Evolutionary conservation across 2,888 invertebrate species (phyloP).

Genomic region (Acrocyrtus sp.): DNA sequence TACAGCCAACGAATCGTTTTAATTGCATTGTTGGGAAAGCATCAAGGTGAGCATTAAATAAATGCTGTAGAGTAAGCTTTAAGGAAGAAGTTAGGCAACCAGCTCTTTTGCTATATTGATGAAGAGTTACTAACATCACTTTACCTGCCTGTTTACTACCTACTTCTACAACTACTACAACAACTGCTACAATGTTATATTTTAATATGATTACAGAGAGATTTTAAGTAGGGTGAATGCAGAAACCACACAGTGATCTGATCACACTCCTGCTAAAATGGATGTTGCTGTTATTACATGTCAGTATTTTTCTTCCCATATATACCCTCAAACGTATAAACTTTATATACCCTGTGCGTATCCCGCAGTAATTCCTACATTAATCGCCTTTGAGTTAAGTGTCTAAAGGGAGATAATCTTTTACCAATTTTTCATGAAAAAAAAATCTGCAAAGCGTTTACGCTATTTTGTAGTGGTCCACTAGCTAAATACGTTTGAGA

Average conservation of each 20-base stretch:
- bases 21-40: constrained; percentile 37
- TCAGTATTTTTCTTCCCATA: background rate
- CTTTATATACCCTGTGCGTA: too few relatives aligned
- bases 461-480: too few relatives aligned
- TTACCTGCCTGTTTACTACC: constrained; percentile 31
- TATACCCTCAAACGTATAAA: constrained; percentile 5
- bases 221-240: constrained; percentile 44
- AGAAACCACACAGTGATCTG: constrained; percentile 24
- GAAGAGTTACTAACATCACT: constrained; percentile 39
- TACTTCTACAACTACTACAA: too few relatives aligned
- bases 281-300: constrained; percentile 5
- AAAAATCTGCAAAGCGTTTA: too few relatives aligned
- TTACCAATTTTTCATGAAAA: constrained; percentile 6
- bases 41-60: constrained; percentile 45
- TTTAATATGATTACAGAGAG: constrained; percentile 26
- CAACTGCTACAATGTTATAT: constrained; percentile 10
- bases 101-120: constrained; percentile 30
- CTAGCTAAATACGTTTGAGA: too few relatives aligned
- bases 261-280: constrained; percentile 16
- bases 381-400: constrained; percentile 31
- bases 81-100: constrained; percentile 47
- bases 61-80: constrained; percentile 37
- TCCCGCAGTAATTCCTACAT: constrained; percentile 8
- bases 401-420: constrained; percentile 26
- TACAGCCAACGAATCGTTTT: too few relatives aligned